A percentile compares a stretch with the other conserved stretches of the same genome.
Evolutionary conservation across 2,113 vertebrate genomes (phyloP).

Genomic region (Saguinus midas): DNA sequence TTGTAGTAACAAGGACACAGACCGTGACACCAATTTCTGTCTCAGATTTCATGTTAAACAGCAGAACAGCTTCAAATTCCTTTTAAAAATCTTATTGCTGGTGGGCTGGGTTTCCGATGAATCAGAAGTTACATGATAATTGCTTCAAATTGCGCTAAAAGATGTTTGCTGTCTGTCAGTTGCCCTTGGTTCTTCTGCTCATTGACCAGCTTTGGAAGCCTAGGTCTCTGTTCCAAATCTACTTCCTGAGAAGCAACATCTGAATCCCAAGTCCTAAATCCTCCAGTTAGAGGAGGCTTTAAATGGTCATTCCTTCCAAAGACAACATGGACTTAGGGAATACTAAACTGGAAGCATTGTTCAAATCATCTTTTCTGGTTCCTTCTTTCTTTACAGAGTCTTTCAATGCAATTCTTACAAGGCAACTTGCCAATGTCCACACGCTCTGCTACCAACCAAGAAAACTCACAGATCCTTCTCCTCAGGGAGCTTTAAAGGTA

Average conservation of each 20-base stretch:
- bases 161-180: constrained; percentile 9
- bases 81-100: constrained; percentile 45
- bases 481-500: background rate
- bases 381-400: background rate
- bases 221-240: background rate
- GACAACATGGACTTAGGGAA: background rate
- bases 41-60: constrained; percentile 65
- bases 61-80: constrained; percentile 47
- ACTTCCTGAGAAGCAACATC: background rate
- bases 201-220: constrained; percentile 5
- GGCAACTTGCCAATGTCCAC: background rate
- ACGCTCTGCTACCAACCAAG: background rate
- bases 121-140: constrained; percentile 63
- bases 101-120: constrained; percentile 32
- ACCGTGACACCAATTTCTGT: constrained; percentile 46
- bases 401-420: background rate
- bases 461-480: background rate
- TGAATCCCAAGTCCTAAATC: background rate
- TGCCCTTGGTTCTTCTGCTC: background rate
- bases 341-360: background rate
- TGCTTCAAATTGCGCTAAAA: constrained; percentile 54
- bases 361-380: background rate
- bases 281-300: background rate
- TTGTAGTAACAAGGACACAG: constrained; percentile 40
- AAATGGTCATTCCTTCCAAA: background rate